Evolutionary conservation across 2,797 vertebrate genomes (phyloP).

Genomic region (Anguilla anguilla): DNA sequence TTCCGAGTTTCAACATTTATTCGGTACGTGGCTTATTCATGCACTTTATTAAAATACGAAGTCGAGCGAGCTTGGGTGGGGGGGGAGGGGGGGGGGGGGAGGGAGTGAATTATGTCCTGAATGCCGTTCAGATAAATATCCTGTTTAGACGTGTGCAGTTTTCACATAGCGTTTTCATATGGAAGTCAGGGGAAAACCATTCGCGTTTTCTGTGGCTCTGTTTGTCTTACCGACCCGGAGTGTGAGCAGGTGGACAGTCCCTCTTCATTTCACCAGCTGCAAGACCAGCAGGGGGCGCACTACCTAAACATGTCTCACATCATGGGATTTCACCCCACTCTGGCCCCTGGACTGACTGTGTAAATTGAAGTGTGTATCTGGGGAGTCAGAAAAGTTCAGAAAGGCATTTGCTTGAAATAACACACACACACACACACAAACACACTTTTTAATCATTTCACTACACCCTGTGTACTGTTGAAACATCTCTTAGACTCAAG

Average conservation of each 20-base stretch:
- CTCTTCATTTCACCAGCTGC: not conserved
- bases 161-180: not conserved
- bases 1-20: not conserved
- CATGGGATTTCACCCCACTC: not conserved
- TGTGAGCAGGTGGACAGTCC: constrained; percentile 15
- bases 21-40: constrained; percentile 27
- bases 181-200: not conserved
- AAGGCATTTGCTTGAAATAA: not conserved
- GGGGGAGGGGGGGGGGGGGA: too few species aligned
- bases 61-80: too few species aligned
- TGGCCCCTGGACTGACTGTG: not conserved
- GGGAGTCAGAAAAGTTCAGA: not conserved
- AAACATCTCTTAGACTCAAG: not conserved
- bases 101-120: constrained; percentile 1
- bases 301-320: not conserved
- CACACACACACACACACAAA: not conserved
- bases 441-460: not conserved
- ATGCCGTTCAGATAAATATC: not conserved
- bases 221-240: not conserved
- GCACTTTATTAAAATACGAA: constrained; percentile 27
- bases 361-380: not conserved
- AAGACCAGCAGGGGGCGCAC: not conserved
- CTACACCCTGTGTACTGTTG: not conserved
- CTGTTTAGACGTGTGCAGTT: constrained; percentile 8
- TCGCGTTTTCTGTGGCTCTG: not conserved